phyloP scores from a whole-genome alignment of 1,140 invertebrate species.

The Drosophila orosa region DNA sequence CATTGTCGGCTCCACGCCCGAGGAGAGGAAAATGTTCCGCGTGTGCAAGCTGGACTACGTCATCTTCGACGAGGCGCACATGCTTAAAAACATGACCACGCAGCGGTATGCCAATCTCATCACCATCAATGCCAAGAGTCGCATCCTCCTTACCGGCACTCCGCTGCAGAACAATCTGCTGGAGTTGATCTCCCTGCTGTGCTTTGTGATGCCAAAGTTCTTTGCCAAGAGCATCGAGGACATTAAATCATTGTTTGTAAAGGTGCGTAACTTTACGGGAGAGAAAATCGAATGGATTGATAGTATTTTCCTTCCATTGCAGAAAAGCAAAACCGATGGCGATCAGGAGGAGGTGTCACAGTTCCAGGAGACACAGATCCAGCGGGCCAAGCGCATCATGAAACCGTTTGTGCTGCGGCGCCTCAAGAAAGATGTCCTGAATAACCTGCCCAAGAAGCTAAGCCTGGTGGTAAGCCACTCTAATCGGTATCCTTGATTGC shows the following conservation, averaged over 20 bases:
- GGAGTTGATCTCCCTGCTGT: slow-evolving; percentile 97
- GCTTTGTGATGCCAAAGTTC: slow-evolving; percentile 98
- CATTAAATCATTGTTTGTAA: slow-evolving; percentile 94
- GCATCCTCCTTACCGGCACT: slow-evolving; percentile 95
- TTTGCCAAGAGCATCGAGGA: slow-evolving; percentile 95
- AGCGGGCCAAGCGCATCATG: slow-evolving; percentile 97
- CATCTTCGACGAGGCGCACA: slow-evolving; percentile 98
- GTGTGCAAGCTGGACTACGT: slow-evolving; percentile 95
- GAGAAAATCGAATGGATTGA: background rate
- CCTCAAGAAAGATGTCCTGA: slow-evolving; percentile 94
- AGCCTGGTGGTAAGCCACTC: slow-evolving; percentile 86
- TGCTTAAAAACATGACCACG: slow-evolving; percentile 98
- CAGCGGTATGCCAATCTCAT: slow-evolving; percentile 95
- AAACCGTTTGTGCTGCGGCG: slow-evolving; percentile 97
- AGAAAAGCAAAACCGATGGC: slow-evolving; percentile 83
- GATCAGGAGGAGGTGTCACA: slow-evolving; percentile 87
- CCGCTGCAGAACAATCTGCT: slow-evolving; percentile 98
- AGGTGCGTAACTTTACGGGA: slow-evolving; percentile 53
- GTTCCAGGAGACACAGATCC: slow-evolving; percentile 95
- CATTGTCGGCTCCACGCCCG: slow-evolving; percentile 91
- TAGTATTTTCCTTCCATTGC: slow-evolving; percentile 6
- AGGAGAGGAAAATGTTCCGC: slow-evolving; percentile 96
- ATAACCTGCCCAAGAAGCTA: slow-evolving; percentile 91
- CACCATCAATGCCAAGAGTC: slow-evolving; percentile 93
- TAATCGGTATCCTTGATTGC: no score